Conservation (phyloP, 2,888 invertebrate species). For the Ellobium chinense region DNA sequence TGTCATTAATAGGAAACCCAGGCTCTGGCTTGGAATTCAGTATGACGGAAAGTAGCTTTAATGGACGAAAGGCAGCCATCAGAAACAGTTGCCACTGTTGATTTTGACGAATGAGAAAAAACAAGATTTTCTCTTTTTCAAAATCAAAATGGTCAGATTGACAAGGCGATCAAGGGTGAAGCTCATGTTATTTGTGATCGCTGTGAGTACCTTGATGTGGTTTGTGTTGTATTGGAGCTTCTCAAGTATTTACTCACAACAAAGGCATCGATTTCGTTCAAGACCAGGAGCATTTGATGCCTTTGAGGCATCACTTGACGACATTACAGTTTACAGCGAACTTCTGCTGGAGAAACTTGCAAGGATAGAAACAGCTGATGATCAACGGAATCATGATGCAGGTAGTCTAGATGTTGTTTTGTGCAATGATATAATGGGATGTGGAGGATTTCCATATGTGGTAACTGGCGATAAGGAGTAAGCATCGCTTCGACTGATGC, state of each 20-base stretch:
- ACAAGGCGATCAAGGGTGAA: constrained; percentile 15
- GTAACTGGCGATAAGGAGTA: too few species aligned
- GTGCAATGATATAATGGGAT: too few species aligned
- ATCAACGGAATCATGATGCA: constrained; percentile 82
- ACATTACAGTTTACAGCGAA: constrained; percentile 28
- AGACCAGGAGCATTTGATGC: background rate
- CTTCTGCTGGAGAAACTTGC: constrained; percentile 63
- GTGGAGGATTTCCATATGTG: too few species aligned
- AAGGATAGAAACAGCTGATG: constrained; percentile 64
- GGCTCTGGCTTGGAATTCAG: too few species aligned
- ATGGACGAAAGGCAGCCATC: too few species aligned
- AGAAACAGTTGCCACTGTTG: too few species aligned
- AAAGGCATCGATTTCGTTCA: constrained; percentile 1
- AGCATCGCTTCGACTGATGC: too few species aligned
- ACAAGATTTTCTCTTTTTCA: too few species aligned
- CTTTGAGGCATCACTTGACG: background rate
- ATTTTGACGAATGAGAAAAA: too few species aligned
- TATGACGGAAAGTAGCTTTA: too few species aligned
- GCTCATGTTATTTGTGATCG: background rate
- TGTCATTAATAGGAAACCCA: too few species aligned
- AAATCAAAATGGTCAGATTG: constrained; percentile 34
- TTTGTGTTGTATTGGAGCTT: constrained; percentile 40
- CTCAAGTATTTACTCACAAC: constrained; percentile 25
- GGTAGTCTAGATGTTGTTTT: constrained; percentile 80
- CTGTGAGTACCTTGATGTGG: constrained; percentile 14